Evolutionary conservation across 2,113 vertebrate species (phyloP).

Genomic region (Thamnaconus septentrionalis): DNA sequence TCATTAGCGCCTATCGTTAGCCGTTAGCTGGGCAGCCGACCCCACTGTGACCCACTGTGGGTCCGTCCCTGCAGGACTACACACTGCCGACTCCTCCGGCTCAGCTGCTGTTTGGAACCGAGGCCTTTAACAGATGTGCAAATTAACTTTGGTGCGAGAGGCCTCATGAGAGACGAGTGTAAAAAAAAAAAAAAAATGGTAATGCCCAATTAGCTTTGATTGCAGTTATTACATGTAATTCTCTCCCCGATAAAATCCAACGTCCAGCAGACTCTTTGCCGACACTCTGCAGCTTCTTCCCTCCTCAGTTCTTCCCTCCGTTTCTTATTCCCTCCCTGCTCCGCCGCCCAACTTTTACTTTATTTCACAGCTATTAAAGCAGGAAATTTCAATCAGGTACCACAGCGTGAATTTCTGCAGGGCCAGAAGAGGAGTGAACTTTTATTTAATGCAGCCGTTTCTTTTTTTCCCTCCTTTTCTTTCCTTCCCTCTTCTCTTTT

Average conservation of each 20-base stretch:
- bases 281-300: slow-evolving; percentile 14
- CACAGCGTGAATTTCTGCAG: slow-evolving; percentile 69
- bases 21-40: slow-evolving; percentile 53
- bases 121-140: slow-evolving; percentile 11
- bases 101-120: slow-evolving; percentile 26
- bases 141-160: slow-evolving; percentile 29
- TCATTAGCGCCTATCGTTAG: slow-evolving; percentile 69
- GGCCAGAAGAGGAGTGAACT: slow-evolving; percentile 58
- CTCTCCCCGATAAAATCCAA: not conserved
- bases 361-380: slow-evolving; percentile 78
- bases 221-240: slow-evolving; percentile 37
- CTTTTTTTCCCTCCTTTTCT: slow-evolving; percentile 62
- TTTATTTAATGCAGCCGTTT: slow-evolving; percentile 66
- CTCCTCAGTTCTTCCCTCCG: slow-evolving; percentile 26
- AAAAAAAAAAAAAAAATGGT: slow-evolving; percentile 4
- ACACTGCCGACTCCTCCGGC: slow-evolving; percentile 24
- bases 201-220: slow-evolving; percentile 31
- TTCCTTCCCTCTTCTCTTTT: slow-evolving; percentile 62
- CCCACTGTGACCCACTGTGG: slow-evolving; percentile 20
- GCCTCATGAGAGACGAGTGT: slow-evolving; percentile 10
- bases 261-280: slow-evolving; percentile 12
- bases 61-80: slow-evolving; percentile 37
- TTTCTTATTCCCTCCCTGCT: slow-evolving; percentile 45
- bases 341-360: slow-evolving; percentile 62
- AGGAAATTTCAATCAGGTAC: slow-evolving; percentile 76